Conservation (phyloP, 2,797 vertebrate genomes). For the Phrynocephalus guinanensis region DNA sequence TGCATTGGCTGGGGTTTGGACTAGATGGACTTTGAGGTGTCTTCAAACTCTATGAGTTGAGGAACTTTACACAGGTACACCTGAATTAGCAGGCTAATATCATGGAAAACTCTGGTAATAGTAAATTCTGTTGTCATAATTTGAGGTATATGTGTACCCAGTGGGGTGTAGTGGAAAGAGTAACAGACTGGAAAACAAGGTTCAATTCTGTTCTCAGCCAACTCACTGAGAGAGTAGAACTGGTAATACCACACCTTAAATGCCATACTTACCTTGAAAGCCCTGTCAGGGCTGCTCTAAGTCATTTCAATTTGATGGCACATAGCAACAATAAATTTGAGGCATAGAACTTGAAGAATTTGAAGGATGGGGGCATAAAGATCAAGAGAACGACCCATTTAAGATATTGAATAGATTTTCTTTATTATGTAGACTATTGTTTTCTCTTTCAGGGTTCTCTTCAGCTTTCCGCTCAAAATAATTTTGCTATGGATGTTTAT, state of each 20-base stretch:
- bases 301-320: too few relatives aligned
- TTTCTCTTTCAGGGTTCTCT: slow-evolving; percentile 82
- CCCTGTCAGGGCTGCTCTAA: too few relatives aligned
- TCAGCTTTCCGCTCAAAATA: slow-evolving; percentile 85
- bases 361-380: neutral
- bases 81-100: neutral
- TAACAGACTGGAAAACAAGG: too few relatives aligned
- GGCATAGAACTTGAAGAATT: neutral
- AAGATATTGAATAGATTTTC: neutral
- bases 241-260: too few relatives aligned
- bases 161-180: too few relatives aligned
- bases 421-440: neutral
- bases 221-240: too few relatives aligned
- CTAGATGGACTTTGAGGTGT: neutral
- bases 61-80: neutral
- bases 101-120: neutral
- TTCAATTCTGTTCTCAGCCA: too few relatives aligned
- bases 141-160: too few relatives aligned
- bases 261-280: too few relatives aligned
- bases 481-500: slow-evolving; percentile 83
- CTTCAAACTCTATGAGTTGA: neutral
- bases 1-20: neutral
- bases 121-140: neutral
- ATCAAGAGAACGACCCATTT: neutral
- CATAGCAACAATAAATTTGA: too few relatives aligned